Evolutionary conservation across 2,888 invertebrate genomes (phyloP), one percentile per base, ranked within the genome.

Genomic region (Lapara coniferarum): DNA sequence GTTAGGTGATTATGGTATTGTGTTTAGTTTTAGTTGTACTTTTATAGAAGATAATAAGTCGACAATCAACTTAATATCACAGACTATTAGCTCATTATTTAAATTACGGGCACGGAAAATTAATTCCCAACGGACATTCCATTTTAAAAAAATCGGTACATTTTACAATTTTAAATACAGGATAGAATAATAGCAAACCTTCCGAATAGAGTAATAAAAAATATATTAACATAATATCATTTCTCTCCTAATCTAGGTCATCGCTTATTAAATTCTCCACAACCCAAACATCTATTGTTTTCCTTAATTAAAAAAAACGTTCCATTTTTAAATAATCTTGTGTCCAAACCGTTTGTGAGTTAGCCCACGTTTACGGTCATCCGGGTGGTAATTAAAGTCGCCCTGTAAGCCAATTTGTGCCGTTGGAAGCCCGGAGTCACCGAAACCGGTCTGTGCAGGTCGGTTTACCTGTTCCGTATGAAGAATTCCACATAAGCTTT

Each of bases 401-500:
- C 52, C 52, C 52, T 66, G 52, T 53, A 37, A 66, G 66, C 66
- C 66, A 66, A 66, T 66, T 66, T 53, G 66, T 37, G 25, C 19
- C 30, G 37, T 44, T 16, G 16, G 10, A n/a, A 10, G n/a, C 66
- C 37, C 5, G 66, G 52, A 37, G 63, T 66, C 52, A 52, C 30
- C 10, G 25, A n/a, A 37, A n/a, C 66, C 59, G 25, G 69, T 72
- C 72, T 70, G 66, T 73, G 25, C 25, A 72, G 72, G 72, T 71
- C 16, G 69, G 72, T 73, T 73, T 75, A 72, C 69, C 72, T 72
- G 71, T 52, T 46, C 71, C 69, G 75, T 72, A 75, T 72, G 68
- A 70, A 73, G 63, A 63, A 63, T 49, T 19, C 49, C 7, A 49
- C 49, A 63, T 49, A 46, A 19, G 46, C 59, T 49, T 59, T 12